These are phyloP conservation scores for Agrotis exclamationis DNA, from an alignment of 2,888 invertebrate species.

Conservation along the genomic window DNA sequence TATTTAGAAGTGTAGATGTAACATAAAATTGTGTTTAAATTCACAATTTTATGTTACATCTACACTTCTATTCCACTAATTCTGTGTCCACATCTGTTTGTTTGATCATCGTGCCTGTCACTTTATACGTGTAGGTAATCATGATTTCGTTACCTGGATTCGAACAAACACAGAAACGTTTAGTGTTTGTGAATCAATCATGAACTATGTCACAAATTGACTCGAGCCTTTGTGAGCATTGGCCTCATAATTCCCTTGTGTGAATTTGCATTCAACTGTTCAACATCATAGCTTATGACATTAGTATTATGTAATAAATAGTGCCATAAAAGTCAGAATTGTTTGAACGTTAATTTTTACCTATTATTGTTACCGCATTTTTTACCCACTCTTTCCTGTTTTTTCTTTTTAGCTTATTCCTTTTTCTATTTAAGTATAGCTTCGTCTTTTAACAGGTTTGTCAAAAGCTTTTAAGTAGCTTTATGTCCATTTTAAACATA, in stretches of 20 bases:
- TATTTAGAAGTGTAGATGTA: no score
- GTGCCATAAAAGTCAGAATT: background rate
- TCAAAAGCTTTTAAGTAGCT: background rate
- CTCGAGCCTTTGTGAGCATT: background rate
- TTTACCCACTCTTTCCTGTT: background rate
- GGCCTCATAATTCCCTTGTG: background rate
- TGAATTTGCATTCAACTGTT: background rate
- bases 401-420: background rate
- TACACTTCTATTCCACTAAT: no score
- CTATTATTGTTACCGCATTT: background rate
- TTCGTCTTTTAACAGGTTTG: background rate
- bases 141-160: background rate
- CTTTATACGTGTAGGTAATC: background rate
- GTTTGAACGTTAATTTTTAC: background rate
- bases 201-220: background rate
- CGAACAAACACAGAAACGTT: no score
- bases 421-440: background rate
- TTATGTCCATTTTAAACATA: background rate
- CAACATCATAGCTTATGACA: background rate
- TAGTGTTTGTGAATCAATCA: slow-evolving; percentile 1
- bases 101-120: no score
- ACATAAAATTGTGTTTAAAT: no score
- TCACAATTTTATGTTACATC: no score
- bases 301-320: background rate
- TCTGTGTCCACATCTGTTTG: no score